Evolutionary conservation across 53 echinoderm and acorn worm species (phyloP).

Genomic region (Mesocentrotus franciscanus): DNA sequence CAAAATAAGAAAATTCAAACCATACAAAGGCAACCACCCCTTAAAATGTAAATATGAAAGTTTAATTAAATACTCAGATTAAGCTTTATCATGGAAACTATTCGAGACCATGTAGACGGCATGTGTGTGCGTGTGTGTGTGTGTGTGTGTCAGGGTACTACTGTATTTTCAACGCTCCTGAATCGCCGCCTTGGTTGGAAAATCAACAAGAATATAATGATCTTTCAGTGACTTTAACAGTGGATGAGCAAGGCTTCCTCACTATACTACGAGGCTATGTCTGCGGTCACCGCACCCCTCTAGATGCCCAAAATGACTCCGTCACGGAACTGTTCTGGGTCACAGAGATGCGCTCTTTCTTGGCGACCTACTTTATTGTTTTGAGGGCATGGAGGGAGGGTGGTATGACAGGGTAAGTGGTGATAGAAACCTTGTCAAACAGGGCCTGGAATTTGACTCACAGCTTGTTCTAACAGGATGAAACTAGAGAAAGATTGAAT

Average conservation of each 20-base stretch:
- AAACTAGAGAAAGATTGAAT: background rate
- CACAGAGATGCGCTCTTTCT: background rate
- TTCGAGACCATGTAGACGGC: no score
- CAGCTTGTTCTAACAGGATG: slow-evolving; percentile 5
- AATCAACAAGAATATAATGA: background rate
- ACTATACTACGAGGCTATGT: background rate
- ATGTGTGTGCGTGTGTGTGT: no score
- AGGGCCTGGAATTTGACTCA: slow-evolving; percentile 10
- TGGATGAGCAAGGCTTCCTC: background rate
- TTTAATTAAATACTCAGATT: no score
- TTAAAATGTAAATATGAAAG: no score
- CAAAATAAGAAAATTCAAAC: no score
- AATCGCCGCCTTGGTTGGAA: no score
- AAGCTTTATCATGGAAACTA: no score
- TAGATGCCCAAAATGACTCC: background rate
- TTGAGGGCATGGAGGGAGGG: slow-evolving; percentile 30
- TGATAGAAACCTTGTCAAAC: background rate
- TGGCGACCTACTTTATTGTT: slow-evolving; percentile 38
- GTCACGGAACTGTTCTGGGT: slow-evolving; percentile 25
- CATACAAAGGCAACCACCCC: no score
- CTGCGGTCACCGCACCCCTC: slow-evolving; percentile 51
- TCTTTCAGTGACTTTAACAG: background rate
- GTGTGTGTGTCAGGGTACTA: no score
- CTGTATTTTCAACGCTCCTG: no score
- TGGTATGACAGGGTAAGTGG: slow-evolving; percentile 5